phyloP scores from a whole-genome alignment of 2,797 vertebrate genomes.

The Arrhamphus sclerolepis region DNA sequence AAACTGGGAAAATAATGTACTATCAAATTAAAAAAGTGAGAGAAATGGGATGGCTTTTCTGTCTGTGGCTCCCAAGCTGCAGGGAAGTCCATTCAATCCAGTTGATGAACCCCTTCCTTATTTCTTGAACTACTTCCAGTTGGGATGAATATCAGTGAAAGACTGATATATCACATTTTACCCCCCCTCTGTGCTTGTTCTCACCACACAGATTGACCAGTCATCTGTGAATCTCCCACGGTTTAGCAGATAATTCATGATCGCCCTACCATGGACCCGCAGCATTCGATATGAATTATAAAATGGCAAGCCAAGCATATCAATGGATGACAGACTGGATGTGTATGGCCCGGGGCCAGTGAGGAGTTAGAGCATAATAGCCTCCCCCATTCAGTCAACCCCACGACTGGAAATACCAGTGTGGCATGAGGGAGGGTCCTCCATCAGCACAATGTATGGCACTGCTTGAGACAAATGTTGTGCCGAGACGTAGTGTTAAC shows the following conservation, averaged over 20 bases:
- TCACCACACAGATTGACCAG: constrained; percentile 73
- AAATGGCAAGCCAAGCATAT: constrained; percentile 79
- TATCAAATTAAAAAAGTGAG: constrained; percentile 21
- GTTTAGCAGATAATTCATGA: constrained; percentile 77
- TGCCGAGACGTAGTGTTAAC: constrained; percentile 68
- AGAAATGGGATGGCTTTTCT: constrained; percentile 37
- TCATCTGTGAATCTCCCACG: constrained; percentile 77
- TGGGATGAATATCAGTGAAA: constrained; percentile 54
- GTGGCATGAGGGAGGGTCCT: constrained; percentile 64
- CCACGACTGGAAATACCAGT: constrained; percentile 75
- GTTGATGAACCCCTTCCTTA: constrained; percentile 60
- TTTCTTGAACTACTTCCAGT: constrained; percentile 65
- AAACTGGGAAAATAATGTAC: constrained; percentile 37
- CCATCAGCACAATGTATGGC: constrained; percentile 71
- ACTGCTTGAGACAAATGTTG: constrained; percentile 69
- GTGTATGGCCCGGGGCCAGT: constrained; percentile 72
- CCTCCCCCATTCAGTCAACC: constrained; percentile 58
- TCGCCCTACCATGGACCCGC: constrained; percentile 65
- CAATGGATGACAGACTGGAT: constrained; percentile 78
- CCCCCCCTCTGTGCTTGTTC: constrained; percentile 49
- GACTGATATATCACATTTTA: constrained; percentile 58
- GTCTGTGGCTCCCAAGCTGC: constrained; percentile 32
- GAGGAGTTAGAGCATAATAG: constrained; percentile 71
- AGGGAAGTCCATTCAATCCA: constrained; percentile 55
- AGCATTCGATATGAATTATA: constrained; percentile 79